A percentile compares a stretch with the other conserved stretches of the same genome.
Conservation (phyloP, 2,888 invertebrate species). For the Panopea generosa region DNA sequence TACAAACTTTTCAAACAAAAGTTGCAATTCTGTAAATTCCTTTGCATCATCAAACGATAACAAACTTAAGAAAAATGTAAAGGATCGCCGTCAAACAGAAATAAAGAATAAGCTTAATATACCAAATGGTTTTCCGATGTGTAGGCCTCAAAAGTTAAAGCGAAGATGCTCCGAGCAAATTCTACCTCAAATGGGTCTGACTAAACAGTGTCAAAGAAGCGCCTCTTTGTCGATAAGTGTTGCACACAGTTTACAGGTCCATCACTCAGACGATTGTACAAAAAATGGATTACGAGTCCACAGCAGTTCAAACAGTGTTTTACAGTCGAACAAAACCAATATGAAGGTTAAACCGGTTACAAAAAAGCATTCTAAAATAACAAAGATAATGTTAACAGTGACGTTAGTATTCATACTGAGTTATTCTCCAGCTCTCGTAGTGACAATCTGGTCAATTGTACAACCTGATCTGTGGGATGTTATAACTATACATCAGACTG, state of each 20-base stretch:
- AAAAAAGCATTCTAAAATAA: conserved; percentile 57
- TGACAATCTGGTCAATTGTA: conserved; percentile 50
- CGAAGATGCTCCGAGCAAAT: conserved; percentile 8
- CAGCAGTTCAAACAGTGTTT: too few species aligned
- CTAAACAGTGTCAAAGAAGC: not conserved
- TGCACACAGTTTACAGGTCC: too few species aligned
- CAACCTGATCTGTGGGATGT: conserved; percentile 53
- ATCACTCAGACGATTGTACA: too few species aligned
- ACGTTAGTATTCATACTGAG: conserved; percentile 63
- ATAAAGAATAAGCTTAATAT: too few species aligned
- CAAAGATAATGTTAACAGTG: conserved; percentile 65
- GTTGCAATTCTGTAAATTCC: too few species aligned
- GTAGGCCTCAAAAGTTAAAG: not conserved
- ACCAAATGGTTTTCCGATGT: too few species aligned
- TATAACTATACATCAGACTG: conserved; percentile 28
- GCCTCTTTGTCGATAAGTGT: too few species aligned
- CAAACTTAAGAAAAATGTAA: too few species aligned
- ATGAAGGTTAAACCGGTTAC: not conserved
- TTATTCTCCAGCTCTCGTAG: conserved; percentile 58
- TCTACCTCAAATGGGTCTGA: not conserved
- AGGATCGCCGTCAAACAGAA: too few species aligned
- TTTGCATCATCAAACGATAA: too few species aligned
- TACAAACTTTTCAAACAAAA: too few species aligned
- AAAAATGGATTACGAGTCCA: too few species aligned
- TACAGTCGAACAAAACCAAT: not conserved